Percentiles rank a stretch among this genome's conserved stretches.
phyloP scores from a whole-genome alignment of 2,888 invertebrate genomes.

The Pollenia labialis region DNA sequence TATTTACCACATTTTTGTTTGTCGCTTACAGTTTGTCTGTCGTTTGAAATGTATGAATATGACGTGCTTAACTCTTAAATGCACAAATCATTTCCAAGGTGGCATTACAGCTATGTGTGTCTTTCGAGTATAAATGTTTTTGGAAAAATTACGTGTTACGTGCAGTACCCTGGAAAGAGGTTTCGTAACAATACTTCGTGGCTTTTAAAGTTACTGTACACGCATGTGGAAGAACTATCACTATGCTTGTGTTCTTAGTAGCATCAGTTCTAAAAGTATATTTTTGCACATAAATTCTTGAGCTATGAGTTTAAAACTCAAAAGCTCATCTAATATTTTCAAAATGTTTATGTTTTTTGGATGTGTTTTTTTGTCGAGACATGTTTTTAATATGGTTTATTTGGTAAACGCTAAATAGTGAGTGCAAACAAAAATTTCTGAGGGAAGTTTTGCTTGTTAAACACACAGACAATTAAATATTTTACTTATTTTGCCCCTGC shows the following conservation, averaged over 20 bases:
- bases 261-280: conserved; percentile 8
- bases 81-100: conserved; percentile 81
- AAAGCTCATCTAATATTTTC: conserved; percentile 80
- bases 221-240: conserved; percentile 22
- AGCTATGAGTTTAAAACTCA: conserved; percentile 62
- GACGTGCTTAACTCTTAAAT: conserved; percentile 74
- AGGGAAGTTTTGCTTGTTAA: neutral
- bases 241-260: conserved; percentile 7
- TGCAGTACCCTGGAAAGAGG: conserved; percentile 29
- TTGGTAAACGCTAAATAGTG: conserved; percentile 30
- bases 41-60: conserved; percentile 66
- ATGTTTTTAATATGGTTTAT: conserved; percentile 64
- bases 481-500: too few relatives aligned
- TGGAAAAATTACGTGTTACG: conserved; percentile 54
- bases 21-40: neutral
- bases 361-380: conserved; percentile 79
- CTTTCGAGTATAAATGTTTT: conserved; percentile 49
- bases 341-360: conserved; percentile 81
- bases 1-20: conserved; percentile 35
- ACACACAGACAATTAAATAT: neutral
- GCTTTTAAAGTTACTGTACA: neutral
- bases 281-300: conserved; percentile 19
- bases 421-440: neutral
- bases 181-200: neutral
- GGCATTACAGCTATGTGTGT: conserved; percentile 76